phyloP scores from a whole-genome alignment of 2,797 vertebrate genomes.

The Philypnodon macrostomus region DNA sequence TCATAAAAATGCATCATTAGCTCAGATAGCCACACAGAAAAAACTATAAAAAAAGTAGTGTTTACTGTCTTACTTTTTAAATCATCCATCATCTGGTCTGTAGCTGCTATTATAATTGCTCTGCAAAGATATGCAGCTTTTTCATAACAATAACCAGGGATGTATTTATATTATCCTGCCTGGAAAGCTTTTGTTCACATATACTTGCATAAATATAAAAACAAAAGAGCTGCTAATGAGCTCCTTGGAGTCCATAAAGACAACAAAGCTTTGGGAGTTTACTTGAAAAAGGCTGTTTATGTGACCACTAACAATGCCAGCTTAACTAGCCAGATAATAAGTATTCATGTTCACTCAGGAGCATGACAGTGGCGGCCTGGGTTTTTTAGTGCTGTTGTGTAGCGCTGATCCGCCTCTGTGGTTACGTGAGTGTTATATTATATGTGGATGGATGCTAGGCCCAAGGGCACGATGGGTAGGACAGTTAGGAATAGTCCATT shows the following conservation, averaged over 20 bases:
- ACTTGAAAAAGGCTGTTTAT: slow-evolving; percentile 19
- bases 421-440: slow-evolving; percentile 21
- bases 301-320: slow-evolving; percentile 21
- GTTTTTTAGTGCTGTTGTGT: slow-evolving; percentile 15
- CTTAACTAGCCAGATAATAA: slow-evolving; percentile 39
- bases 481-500: slow-evolving; percentile 59
- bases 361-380: slow-evolving; percentile 17
- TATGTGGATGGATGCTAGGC: slow-evolving; percentile 35
- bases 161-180: slow-evolving; percentile 1
- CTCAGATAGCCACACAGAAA: too few relatives aligned
- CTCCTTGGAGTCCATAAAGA: slow-evolving; percentile 26
- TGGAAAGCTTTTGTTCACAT: slow-evolving; percentile 18
- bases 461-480: slow-evolving; percentile 36
- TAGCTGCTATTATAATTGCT: slow-evolving; percentile 2
- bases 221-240: slow-evolving; percentile 38
- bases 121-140: slow-evolving; percentile 21
- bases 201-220: slow-evolving; percentile 7
- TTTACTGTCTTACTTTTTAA: too few relatives aligned
- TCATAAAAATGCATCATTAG: too few relatives aligned
- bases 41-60: too few relatives aligned
- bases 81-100: too few relatives aligned
- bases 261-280: slow-evolving; percentile 25
- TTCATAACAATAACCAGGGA: slow-evolving; percentile 12
- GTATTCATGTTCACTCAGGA: slow-evolving; percentile 27
- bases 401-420: slow-evolving; percentile 28